phyloP scores from a whole-genome alignment of 2,113 vertebrate species.

The Otolemur garnettii region DNA sequence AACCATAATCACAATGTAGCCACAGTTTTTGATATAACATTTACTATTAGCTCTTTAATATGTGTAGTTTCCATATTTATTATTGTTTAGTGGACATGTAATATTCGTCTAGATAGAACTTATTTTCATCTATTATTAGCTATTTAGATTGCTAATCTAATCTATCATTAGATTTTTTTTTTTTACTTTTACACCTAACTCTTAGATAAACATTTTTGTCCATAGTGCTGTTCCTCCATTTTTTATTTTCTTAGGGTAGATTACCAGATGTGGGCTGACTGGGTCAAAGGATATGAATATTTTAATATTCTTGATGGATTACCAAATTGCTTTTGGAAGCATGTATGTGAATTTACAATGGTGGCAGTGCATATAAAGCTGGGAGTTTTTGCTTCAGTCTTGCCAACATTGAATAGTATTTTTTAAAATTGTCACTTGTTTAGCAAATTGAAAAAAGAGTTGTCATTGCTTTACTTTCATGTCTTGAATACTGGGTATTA shows the following conservation, averaged over 20 bases:
- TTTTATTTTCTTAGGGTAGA: slow-evolving; percentile 44
- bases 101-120: not conserved
- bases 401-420: not conserved
- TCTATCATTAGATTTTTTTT: not conserved
- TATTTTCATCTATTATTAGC: not conserved
- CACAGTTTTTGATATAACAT: not conserved
- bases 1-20: not conserved
- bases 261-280: not conserved
- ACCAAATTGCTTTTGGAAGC: slow-evolving; percentile 23
- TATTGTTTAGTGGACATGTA: not conserved
- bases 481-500: not conserved
- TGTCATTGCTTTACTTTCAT: not conserved
- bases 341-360: not conserved
- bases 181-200: not conserved
- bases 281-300: slow-evolving; percentile 14
- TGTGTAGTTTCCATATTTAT: not conserved
- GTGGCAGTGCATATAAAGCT: not conserved
- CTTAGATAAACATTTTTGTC: slow-evolving; percentile 15
- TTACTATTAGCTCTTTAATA: not conserved
- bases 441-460: not conserved
- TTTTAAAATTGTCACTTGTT: not conserved
- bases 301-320: not conserved
- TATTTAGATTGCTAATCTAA: not conserved
- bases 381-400: slow-evolving; percentile 34
- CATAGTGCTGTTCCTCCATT: not conserved